Conservation (phyloP, 2,888 invertebrate species). For the Carpatolechia fugitivella region DNA sequence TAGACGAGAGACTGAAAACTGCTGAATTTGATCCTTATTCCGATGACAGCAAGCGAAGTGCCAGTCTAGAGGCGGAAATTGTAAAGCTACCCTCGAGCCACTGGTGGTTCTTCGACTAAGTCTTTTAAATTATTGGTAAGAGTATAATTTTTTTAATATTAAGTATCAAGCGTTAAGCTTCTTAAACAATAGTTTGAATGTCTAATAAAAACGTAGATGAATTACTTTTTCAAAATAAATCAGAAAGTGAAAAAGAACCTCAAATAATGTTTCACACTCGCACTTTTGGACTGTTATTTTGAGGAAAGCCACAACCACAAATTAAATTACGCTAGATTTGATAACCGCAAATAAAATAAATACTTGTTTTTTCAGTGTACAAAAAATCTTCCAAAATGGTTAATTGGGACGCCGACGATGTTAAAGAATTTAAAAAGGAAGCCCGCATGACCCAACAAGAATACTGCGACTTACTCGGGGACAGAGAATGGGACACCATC, state of each 20-base stretch:
- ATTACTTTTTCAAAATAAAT: too few species aligned
- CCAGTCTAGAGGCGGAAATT: conserved; percentile 7
- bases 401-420: conserved; percentile 13
- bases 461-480: conserved; percentile 13
- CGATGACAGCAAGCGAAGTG: conserved; percentile 9
- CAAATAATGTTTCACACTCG: too few species aligned
- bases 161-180: too few species aligned
- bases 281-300: too few species aligned
- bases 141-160: background rate
- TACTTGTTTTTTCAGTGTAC: too few species aligned
- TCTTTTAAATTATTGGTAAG: too few species aligned
- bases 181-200: too few species aligned
- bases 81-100: conserved; percentile 11
- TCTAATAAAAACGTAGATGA: too few species aligned
- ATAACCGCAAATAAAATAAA: too few species aligned
- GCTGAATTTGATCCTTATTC: conserved; percentile 7
- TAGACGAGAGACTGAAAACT: conserved; percentile 11
- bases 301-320: too few species aligned
- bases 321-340: too few species aligned
- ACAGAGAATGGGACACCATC: conserved; percentile 14
- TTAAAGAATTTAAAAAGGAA: conserved; percentile 10
- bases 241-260: too few species aligned
- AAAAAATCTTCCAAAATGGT: conserved; percentile 9
- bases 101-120: conserved; percentile 15
- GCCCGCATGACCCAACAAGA: conserved; percentile 11